phyloP scores from a whole-genome alignment of 2,797 vertebrate species.

The Poecilia wingei region DNA sequence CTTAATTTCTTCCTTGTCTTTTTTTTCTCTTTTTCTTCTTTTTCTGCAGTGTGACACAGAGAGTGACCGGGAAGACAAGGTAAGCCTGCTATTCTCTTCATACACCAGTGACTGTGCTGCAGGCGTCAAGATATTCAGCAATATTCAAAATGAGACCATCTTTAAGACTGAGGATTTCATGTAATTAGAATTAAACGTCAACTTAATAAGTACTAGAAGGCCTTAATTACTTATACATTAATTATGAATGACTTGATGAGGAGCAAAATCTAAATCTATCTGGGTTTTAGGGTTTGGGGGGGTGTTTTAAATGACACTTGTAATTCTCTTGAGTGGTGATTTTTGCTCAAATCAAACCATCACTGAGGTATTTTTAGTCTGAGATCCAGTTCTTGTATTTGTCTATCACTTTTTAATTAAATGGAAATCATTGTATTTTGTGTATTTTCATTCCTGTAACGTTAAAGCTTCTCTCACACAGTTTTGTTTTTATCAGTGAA shows the following conservation, averaged over 20 bases:
- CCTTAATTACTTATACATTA: constrained; percentile 80
- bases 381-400: neutral
- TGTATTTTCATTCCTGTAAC: neutral
- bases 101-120: neutral
- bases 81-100: constrained; percentile 67
- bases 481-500: neutral
- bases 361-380: neutral
- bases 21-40: neutral
- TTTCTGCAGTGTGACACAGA: constrained; percentile 91
- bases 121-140: constrained; percentile 37
- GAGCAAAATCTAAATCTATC: constrained; percentile 75
- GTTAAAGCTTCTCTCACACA: neutral
- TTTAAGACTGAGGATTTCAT: constrained; percentile 69
- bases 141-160: constrained; percentile 66
- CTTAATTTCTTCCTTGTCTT: constrained; percentile 28
- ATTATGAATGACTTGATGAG: constrained; percentile 82
- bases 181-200: constrained; percentile 80
- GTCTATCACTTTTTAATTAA: neutral
- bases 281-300: constrained; percentile 70
- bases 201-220: constrained; percentile 77
- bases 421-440: neutral
- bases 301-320: constrained; percentile 56
- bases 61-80: constrained; percentile 96
- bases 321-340: constrained; percentile 26
- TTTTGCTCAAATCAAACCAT: constrained; percentile 9